A percentile compares a stretch with the other conserved stretches of the same genome.
These are phyloP conservation scores for Halcyon smyrnensis DNA, from an alignment of 2,797 vertebrate genomes.

Conservation along the genomic window DNA sequence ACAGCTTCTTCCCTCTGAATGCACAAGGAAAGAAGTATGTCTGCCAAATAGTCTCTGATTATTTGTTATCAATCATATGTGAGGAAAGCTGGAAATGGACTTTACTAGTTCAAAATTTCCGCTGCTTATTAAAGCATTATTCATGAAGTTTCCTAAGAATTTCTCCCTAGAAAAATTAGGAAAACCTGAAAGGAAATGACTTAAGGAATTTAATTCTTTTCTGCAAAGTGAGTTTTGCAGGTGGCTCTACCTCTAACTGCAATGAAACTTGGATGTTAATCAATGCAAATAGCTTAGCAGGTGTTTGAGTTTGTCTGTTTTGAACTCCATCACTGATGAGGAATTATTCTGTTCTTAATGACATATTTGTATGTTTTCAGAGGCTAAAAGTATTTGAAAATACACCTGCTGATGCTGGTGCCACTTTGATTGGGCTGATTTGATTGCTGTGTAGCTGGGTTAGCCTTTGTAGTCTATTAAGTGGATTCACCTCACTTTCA, in stretches of 20 bases:
- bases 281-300: conserved; percentile 54
- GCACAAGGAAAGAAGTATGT: background rate
- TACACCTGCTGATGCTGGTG: conserved; percentile 47
- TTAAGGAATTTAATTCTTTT: background rate
- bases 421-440: conserved; percentile 26
- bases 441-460: conserved; percentile 25
- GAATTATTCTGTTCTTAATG: conserved; percentile 58
- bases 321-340: conserved; percentile 29
- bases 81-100: background rate
- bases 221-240: background rate
- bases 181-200: background rate
- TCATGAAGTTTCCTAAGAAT: background rate
- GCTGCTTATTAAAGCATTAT: background rate
- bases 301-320: conserved; percentile 27
- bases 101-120: background rate
- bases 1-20: background rate
- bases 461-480: background rate
- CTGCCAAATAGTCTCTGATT: background rate
- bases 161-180: background rate
- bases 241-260: background rate
- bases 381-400: conserved; percentile 45
- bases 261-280: conserved; percentile 19
- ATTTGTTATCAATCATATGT: background rate
- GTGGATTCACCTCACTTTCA: background rate
- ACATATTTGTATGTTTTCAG: conserved; percentile 48